phyloP scores from a whole-genome alignment of 2,888 invertebrate species.

The Prosapia bicincta region DNA sequence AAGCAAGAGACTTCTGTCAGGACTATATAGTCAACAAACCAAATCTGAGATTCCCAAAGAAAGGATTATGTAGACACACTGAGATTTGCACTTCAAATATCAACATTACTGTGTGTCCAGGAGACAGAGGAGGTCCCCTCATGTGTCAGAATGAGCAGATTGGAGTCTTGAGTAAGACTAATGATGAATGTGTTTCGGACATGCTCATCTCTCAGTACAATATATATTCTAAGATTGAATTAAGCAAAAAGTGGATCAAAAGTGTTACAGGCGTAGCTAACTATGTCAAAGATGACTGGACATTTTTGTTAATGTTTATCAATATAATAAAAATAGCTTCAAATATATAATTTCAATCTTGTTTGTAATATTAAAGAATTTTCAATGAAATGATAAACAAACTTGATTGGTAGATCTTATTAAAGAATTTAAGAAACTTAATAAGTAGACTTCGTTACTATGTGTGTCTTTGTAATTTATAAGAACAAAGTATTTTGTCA shows the following conservation, averaged over 20 bases:
- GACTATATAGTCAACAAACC: not conserved
- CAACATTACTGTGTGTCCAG: not conserved
- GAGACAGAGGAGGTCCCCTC: not conserved
- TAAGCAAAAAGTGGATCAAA: not conserved
- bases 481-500: too few species aligned
- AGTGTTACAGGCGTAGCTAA: too few species aligned
- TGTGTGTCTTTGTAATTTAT: too few species aligned
- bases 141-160: not conserved
- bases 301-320: too few species aligned
- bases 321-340: too few species aligned
- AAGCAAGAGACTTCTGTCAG: not conserved
- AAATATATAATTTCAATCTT: too few species aligned
- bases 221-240: not conserved
- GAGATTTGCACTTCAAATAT: not conserved
- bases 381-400: too few species aligned
- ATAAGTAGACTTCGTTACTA: too few species aligned
- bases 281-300: too few species aligned
- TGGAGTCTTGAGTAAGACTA: not conserved
- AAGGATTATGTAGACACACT: not conserved
- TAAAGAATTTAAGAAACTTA: too few species aligned
- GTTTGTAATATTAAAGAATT: too few species aligned
- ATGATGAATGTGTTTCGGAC: not conserved
- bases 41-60: not conserved
- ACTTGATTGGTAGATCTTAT: too few species aligned
- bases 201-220: not conserved